phyloP scores from a whole-genome alignment of 1,140 invertebrate genomes.

The Chironomus striatipennis region DNA sequence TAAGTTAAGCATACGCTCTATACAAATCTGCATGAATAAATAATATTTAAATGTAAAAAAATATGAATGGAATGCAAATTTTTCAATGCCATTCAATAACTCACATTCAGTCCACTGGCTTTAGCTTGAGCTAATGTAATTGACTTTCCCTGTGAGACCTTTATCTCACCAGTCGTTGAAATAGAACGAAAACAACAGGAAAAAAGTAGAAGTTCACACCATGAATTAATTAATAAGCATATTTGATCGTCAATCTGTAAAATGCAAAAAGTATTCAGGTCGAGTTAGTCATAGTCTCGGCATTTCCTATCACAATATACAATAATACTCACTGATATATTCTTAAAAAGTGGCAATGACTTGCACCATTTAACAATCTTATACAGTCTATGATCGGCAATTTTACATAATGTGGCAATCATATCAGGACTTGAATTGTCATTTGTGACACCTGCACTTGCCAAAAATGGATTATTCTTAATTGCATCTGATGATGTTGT shows the following conservation, averaged over 20 bases:
- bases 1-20: constrained; percentile 89
- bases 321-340: constrained; percentile 67
- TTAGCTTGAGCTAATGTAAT: constrained; percentile 55
- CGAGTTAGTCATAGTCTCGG: neutral
- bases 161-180: constrained; percentile 75
- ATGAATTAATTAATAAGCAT: constrained; percentile 90
- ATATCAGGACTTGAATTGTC: constrained; percentile 71
- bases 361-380: constrained; percentile 99
- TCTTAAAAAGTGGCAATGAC: constrained; percentile 90
- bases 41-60: constrained; percentile 18
- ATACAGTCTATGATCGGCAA: constrained; percentile 90
- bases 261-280: constrained; percentile 29
- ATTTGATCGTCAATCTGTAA: constrained; percentile 92
- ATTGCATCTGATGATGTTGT: constrained; percentile 35
- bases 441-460: constrained; percentile 50
- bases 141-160: constrained; percentile 65
- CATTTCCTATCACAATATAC: neutral
- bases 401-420: constrained; percentile 80
- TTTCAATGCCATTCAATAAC: constrained; percentile 16
- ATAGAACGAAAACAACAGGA: constrained; percentile 88
- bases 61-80: constrained; percentile 8
- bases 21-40: constrained; percentile 59
- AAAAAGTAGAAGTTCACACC: constrained; percentile 90
- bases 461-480: constrained; percentile 49
- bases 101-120: constrained; percentile 44